phyloP scores from a whole-genome alignment of 2,113 vertebrate species.

The Xenopus borealis region DNA sequence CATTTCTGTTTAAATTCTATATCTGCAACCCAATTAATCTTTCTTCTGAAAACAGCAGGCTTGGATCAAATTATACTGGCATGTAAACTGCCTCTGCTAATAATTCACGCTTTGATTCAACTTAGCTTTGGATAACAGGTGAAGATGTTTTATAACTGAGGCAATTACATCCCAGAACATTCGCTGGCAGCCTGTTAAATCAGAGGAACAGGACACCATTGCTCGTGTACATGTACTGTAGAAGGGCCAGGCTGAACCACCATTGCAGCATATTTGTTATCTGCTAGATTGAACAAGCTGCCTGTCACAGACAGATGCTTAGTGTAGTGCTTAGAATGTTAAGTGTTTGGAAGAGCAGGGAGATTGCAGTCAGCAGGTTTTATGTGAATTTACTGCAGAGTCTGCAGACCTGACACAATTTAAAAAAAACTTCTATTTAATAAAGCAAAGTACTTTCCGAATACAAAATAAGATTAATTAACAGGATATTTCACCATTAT shows the following conservation, averaged over 20 bases:
- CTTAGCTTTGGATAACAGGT: conserved; percentile 72
- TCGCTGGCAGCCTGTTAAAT: conserved; percentile 56
- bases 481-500: background rate
- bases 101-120: conserved; percentile 72
- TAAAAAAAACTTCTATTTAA: background rate
- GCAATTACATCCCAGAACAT: conserved; percentile 65
- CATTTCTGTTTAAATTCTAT: conserved; percentile 65
- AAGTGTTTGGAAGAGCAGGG: conserved; percentile 52
- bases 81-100: conserved; percentile 71
- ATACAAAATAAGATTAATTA: background rate
- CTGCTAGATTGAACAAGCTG: conserved; percentile 52
- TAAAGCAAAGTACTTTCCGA: background rate
- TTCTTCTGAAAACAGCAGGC: conserved; percentile 68
- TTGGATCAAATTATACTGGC: conserved; percentile 71
- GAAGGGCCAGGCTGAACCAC: conserved; percentile 38
- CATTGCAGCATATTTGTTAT: conserved; percentile 50
- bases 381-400: conserved; percentile 48
- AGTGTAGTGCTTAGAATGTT: conserved; percentile 52
- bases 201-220: conserved; percentile 41
- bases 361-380: conserved; percentile 47
- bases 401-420: conserved; percentile 45
- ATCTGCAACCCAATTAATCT: conserved; percentile 70
- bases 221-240: conserved; percentile 45
- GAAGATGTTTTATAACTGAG: conserved; percentile 73
- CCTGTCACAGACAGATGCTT: conserved; percentile 59